phyloP scores from a whole-genome alignment of 2,113 vertebrate genomes.

The Oryzias curvinotus region DNA sequence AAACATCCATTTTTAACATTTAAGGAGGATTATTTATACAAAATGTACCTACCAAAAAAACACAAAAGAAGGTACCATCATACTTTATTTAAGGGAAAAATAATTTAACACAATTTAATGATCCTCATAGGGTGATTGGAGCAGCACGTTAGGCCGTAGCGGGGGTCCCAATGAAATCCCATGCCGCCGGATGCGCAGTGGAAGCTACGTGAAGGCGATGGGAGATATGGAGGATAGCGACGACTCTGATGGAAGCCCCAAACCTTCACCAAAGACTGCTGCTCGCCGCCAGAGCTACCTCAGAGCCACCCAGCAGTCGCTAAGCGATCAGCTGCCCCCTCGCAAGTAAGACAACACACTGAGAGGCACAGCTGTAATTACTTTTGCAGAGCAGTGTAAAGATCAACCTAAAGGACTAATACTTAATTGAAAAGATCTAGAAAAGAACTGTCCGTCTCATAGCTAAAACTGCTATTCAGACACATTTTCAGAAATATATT shows the following conservation, averaged over 20 bases:
- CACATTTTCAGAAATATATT: too few relatives aligned
- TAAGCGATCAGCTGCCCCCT: slow-evolving; percentile 95
- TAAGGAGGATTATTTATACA: too few relatives aligned
- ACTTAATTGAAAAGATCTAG: too few relatives aligned
- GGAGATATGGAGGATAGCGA: slow-evolving; percentile 95
- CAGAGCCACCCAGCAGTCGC: slow-evolving; percentile 96
- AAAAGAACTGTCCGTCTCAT: too few relatives aligned
- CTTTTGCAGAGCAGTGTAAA: background rate
- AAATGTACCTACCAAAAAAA: too few relatives aligned
- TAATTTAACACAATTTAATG: slow-evolving; percentile 65
- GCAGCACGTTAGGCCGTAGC: slow-evolving; percentile 83
- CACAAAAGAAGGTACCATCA: too few relatives aligned
- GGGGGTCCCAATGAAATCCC: slow-evolving; percentile 85
- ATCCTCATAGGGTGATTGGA: slow-evolving; percentile 87
- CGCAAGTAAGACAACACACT: slow-evolving; percentile 83
- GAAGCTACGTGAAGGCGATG: slow-evolving; percentile 99
- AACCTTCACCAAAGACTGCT: slow-evolving; percentile 93
- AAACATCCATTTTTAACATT: too few relatives aligned
- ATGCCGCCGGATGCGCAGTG: slow-evolving; percentile 96
- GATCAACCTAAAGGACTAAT: background rate
- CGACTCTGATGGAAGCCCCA: slow-evolving; percentile 93
- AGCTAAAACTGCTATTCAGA: too few relatives aligned
- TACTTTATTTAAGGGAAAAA: too few relatives aligned
- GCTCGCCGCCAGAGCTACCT: slow-evolving; percentile 99
- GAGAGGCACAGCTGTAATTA: background rate